Evolutionary conservation across 2,797 vertebrate species (phyloP), one percentile per base, ranked within the genome.

Genomic region (Sebastolobus altivelis): DNA sequence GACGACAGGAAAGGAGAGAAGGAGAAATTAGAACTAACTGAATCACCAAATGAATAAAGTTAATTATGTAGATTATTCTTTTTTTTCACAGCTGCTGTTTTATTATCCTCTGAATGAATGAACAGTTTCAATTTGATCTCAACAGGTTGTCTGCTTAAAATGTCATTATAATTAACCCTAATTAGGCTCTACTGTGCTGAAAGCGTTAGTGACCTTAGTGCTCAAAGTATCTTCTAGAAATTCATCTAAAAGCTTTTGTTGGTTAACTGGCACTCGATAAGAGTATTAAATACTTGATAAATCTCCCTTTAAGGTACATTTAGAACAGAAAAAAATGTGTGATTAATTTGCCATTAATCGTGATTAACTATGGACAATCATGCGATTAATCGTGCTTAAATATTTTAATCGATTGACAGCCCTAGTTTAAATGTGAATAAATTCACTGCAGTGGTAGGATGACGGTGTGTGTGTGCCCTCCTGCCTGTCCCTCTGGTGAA

Each of bases 1-100:
- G 72, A 76, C 5, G 79, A 87, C 67, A 76, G 66, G 18, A 76
- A 52, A 84, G 31, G 43, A 74, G 10, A 63, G 75, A 52, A 84
- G 31, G 43, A 74, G 10, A 63, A 9, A 7, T 75, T 38, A 58
- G 16, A 75, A 25, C 2, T 20, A 40, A 12, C 10, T 20, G 5
- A 69, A 20, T 1, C n/a, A 5, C 2, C 13, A 54, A n/a, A 27
- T 62, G 3, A 31, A 66, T n/a, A 37, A 55, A 3, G 4, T 8
- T n/a, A 2, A 60, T 63, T 49, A 58, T 75, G 49, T 33, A 49
- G 22, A 66, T 12, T 12, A 8, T 16, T 56, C 4, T 43, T 75
- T 29, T 31, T 65, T 25, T 8, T 29, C 20, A n/a, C 22, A 49
- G 72, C 59, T 22, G 18, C 18, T 46, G 29, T 56, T 78, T 56